A percentile compares a stretch with the other conserved stretches of the same genome.
These are phyloP conservation scores for Drosophila prostipennis DNA, from an alignment of 2,888 invertebrate genomes.

Conservation along the genomic window DNA sequence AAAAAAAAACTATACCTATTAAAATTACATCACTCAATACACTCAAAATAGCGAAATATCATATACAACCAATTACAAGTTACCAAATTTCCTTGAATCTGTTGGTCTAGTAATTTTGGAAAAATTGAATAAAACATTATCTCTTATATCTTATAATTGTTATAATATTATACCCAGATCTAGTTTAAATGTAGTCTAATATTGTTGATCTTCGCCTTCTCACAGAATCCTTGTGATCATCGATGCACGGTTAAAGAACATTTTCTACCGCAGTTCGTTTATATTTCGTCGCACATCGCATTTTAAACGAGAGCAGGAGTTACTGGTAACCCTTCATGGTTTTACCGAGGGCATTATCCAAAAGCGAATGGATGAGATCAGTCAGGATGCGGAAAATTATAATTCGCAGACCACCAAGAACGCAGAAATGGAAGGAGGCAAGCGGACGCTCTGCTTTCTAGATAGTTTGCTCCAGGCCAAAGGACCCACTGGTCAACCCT, in stretches of 20 bases:
- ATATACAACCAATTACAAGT: no score
- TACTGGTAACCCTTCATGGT: conserved; percentile 49
- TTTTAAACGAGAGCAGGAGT: conserved; percentile 43
- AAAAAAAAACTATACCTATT: no score
- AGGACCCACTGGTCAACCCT: conserved; percentile 40
- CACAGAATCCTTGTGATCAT: conserved; percentile 54
- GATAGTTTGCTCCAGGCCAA: conserved; percentile 56
- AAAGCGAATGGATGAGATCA: conserved; percentile 45
- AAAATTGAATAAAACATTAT: no score
- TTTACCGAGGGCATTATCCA: conserved; percentile 62
- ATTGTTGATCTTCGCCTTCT: background rate
- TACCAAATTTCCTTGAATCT: no score
- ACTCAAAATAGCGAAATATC: no score
- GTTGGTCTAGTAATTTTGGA: no score
- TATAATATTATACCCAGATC: background rate
- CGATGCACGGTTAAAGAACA: conserved; percentile 47
- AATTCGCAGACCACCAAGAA: conserved; percentile 24
- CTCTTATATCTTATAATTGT: no score
- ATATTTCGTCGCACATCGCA: conserved; percentile 44
- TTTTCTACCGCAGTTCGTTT: conserved; percentile 50
- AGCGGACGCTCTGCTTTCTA: conserved; percentile 27
- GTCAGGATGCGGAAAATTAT: conserved; percentile 37
- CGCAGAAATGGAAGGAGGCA: conserved; percentile 11
- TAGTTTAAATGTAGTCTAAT: no score
- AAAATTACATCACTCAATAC: no score